phyloP scores from a whole-genome alignment of 2,113 vertebrate genomes.

The Perca flavescens region DNA sequence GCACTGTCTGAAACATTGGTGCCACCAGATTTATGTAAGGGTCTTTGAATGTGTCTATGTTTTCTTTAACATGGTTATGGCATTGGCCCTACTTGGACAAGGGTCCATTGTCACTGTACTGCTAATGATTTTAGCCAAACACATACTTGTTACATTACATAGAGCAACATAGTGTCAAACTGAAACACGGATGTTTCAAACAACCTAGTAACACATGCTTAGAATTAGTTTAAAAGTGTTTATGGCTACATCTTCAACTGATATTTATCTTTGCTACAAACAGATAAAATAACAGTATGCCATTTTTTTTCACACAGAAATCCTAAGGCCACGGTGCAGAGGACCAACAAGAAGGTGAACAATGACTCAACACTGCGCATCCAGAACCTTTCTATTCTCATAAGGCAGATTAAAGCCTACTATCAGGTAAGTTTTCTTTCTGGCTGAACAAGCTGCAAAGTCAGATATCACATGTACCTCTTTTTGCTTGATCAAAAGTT shows the following conservation, averaged over 20 bases:
- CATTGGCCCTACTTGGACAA: conserved; percentile 14
- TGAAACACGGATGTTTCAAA: conserved; percentile 8
- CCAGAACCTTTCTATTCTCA: conserved; percentile 95
- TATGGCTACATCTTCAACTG: not conserved
- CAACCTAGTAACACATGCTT: not conserved
- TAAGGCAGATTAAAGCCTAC: conserved; percentile 94
- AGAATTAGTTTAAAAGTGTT: not conserved
- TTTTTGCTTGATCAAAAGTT: not conserved
- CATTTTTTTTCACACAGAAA: conserved; percentile 84
- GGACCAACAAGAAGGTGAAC: conserved; percentile 97
- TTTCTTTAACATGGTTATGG: conserved; percentile 12
- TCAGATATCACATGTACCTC: not conserved
- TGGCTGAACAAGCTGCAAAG: not conserved
- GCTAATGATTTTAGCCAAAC: conserved; percentile 27
- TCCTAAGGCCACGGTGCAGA: conserved; percentile 91
- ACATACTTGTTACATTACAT: not conserved
- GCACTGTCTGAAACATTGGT: not conserved
- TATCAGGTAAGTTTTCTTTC: conserved; percentile 90
- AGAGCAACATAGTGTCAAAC: conserved; percentile 17
- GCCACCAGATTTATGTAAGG: not conserved
- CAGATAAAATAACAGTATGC: not conserved
- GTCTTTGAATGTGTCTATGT: not conserved
- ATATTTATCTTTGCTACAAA: not conserved
- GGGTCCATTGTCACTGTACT: conserved; percentile 23
- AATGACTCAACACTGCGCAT: conserved; percentile 94